phyloP scores from a whole-genome alignment of 2,797 vertebrate species.

The Paguma larvata region DNA sequence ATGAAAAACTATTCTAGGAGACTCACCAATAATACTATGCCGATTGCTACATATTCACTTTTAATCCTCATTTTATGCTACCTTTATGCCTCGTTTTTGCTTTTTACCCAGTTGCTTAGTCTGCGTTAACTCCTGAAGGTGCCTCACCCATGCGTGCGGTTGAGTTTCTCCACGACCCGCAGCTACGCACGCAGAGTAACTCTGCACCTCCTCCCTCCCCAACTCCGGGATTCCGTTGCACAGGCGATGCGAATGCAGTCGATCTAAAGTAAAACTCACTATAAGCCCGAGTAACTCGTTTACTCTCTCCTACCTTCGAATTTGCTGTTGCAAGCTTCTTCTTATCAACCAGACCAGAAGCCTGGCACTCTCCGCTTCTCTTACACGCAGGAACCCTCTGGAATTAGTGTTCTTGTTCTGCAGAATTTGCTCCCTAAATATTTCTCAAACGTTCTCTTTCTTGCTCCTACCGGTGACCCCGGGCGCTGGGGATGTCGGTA shows the following conservation, averaged over 20 bases:
- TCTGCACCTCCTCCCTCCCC: not conserved
- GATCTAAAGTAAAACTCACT: not conserved
- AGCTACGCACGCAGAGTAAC: rapidly evolving
- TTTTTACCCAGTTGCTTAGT: not conserved
- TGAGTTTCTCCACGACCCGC: rapidly evolving
- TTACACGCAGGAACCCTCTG: not conserved
- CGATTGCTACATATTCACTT: not conserved
- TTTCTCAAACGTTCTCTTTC: not conserved
- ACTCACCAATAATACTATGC: rapidly evolving
- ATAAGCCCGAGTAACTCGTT: not conserved
- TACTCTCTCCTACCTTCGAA: not conserved
- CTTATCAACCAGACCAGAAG: not conserved
- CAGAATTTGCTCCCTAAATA: not conserved
- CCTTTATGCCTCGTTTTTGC: not conserved
- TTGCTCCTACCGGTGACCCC: not conserved
- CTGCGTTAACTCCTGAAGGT: not conserved
- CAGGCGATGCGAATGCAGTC: not conserved
- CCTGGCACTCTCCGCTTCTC: not conserved
- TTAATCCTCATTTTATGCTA: not conserved
- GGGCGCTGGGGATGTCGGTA: rapidly evolving
- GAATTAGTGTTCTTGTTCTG: not conserved
- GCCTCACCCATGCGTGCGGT: no score
- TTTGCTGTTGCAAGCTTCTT: not conserved
- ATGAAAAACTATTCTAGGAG: not conserved
- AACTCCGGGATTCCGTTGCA: not conserved